Base-by-base conservation (phyloP, 2,113 vertebrate genomes). In the Pseudopipra pipra region DNA sequence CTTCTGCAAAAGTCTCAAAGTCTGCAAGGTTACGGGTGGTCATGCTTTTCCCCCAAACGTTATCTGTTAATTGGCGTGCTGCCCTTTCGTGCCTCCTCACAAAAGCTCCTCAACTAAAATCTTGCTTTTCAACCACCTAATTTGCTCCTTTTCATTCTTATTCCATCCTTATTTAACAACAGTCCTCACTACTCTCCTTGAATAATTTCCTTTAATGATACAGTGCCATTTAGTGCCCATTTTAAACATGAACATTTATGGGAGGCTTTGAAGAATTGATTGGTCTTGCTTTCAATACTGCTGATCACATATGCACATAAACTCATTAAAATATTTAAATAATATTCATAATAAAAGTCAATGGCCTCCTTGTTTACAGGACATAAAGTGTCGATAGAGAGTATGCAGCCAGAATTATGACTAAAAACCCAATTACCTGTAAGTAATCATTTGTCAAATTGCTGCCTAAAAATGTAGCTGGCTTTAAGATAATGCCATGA, bases 191-290 rank as follows among this genome's bases (percentile, higher is more conserved):
- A 52, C 65, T 92, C 28, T 52, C 54, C 35, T 47, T 85, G 79
- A 73, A 74, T 89, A 94, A 95, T 97, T 91, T 96, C 39, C 43
- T 95, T 79, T 86, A 94, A 94, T 94, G 90, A 80, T 62, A 49
- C 0, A 1, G 49, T 93, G 46, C 85, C 83, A 90, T 95, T 94
- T 96, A 87, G 46, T 85, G 61, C 46, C 90, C 78, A 77, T 95
- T 97, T 95, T 76, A 86, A 93, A 89, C n/a, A 90, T 89, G 93
- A 95, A 55, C 91, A 61, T 82, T 95, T 92, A 86, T 66, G 75
- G 93, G 44, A 85, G 49, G 39, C 73, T 92, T 93, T 93, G 84
- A 95, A 90, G 91, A 93, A 76, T 66, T 77, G 85, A 90, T 65
- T 92, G 88, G 93, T 92, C 93, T 86, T 88, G 43, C 81, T 93